Evolutionary conservation across 2,888 invertebrate species (phyloP).

Genomic region (Leptopilina syphax): DNA sequence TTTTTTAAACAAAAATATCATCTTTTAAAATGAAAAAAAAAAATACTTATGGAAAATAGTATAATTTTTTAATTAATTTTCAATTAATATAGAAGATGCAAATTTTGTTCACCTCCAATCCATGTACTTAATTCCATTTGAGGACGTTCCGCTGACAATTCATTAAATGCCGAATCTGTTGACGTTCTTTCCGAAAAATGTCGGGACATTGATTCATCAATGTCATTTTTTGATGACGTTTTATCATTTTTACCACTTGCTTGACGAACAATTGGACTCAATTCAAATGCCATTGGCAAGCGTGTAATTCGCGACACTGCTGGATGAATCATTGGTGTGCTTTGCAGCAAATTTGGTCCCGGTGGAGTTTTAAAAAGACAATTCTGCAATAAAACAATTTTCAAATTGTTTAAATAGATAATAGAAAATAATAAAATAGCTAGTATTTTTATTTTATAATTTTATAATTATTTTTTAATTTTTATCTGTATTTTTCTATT

Average conservation of each 20-base stretch:
- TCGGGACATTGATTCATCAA: conserved; percentile 48
- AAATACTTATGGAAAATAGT: too few species aligned
- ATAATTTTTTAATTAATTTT: too few species aligned
- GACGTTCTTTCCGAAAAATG: conserved; percentile 47
- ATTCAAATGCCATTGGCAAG: conserved; percentile 71
- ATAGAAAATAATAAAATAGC: too few species aligned
- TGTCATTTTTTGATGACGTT: conserved; percentile 44
- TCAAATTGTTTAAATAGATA: background rate
- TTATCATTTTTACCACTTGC: conserved; percentile 47
- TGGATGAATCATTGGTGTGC: conserved; percentile 73
- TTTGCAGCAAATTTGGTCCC: conserved; percentile 68
- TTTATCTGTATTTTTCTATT: too few species aligned
- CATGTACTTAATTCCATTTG: conserved; percentile 83
- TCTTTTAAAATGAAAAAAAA: background rate
- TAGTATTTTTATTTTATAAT: too few species aligned
- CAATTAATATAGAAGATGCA: background rate
- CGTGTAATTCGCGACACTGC: conserved; percentile 66
- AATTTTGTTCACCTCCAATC: conserved; percentile 79
- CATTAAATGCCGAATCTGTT: conserved; percentile 76
- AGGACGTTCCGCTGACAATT: conserved; percentile 78
- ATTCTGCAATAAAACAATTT: conserved; percentile 63
- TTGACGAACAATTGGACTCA: conserved; percentile 73
- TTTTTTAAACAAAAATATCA: background rate
- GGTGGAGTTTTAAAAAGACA: conserved; percentile 67
- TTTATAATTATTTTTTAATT: too few species aligned